These are phyloP conservation scores for Xenopus tropicalis DNA, from an alignment of 2,113 vertebrate species.

Conservation along the genomic window DNA sequence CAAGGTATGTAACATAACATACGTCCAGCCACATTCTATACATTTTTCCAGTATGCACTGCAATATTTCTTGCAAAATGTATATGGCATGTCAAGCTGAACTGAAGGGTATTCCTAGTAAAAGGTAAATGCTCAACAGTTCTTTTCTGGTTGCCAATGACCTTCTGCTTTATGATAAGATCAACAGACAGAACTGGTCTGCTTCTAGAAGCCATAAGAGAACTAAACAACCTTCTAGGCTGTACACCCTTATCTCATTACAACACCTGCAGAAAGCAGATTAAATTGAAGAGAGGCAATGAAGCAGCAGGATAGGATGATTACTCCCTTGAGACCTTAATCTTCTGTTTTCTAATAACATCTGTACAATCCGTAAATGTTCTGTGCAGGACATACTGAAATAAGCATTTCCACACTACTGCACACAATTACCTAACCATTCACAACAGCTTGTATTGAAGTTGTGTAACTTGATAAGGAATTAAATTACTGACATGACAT, in stretches of 20 bases:
- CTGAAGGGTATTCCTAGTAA: too few relatives aligned
- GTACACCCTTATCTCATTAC: conserved; percentile 60
- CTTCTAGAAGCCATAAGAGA: conserved; percentile 38
- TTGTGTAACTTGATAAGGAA: conserved; percentile 62
- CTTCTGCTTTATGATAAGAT: conserved; percentile 23
- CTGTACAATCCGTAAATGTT: conserved; percentile 56
- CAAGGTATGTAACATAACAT: too few relatives aligned
- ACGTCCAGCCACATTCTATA: too few relatives aligned
- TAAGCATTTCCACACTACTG: conserved; percentile 63
- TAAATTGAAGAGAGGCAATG: conserved; percentile 56
- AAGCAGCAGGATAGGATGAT: conserved; percentile 56
- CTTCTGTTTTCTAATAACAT: conserved; percentile 61
- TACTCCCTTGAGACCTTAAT: conserved; percentile 61
- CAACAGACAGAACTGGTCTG: conserved; percentile 59
- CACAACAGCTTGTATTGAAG: conserved; percentile 54
- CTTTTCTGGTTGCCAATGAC: background rate
- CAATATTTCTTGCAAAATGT: too few relatives aligned
- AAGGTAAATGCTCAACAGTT: background rate
- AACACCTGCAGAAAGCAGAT: conserved; percentile 60
- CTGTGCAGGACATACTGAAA: conserved; percentile 56
- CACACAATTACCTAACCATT: conserved; percentile 67
- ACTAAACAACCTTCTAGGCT: conserved; percentile 2
- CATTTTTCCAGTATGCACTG: too few relatives aligned
- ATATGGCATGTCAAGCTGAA: too few relatives aligned
- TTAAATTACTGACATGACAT: conserved; percentile 57